Base-by-base conservation (phyloP, 2,797 vertebrate genomes). In the Phrynocephalus forsythii region DNA sequence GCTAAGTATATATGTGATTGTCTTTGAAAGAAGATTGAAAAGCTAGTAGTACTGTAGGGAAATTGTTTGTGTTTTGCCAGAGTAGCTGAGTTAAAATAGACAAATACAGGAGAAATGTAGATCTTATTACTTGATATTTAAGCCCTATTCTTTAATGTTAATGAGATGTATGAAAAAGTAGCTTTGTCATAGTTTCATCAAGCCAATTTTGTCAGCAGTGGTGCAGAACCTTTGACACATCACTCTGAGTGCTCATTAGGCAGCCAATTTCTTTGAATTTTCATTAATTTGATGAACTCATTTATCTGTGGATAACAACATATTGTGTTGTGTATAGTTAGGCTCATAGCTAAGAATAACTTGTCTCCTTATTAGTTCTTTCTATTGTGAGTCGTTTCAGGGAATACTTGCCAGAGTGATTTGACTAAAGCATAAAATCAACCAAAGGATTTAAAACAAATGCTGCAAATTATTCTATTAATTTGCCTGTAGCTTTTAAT, bases 271-370 rank as follows among this genome's bases (percentile, higher is more conserved):
- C 94, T 97, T 96, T 97, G 94, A 96, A 96, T 96, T 96, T 97
- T 98, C 97, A 97, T 98, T 98, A 98, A 97, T 95, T 96, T 98
- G 97, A 98, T 98, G 96, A 98, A 98, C 97, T 98, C 97, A 97
- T 98, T 98, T 97, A 95, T 96, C 98, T 97, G 97, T 95, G 96
- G 95, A 91, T 94, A 95, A 84, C 98, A 98, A 97, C 97, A 97
- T 97, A 93, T 95, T 96, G 95, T 94, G 90, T 44, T 94, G 85
- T 86, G 67, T 38, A 75, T 33, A 79, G 84, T 86, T 13, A 87
- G 60, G 2, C 33, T 88, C 80, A n/a, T 78, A 90, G 82, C 82
- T 79, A 5, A 86, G 52, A 33, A 79, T 85, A 48, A 30, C 68
- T 79, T 26, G 24, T 72, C 80, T 78, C 11, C 26, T 88, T 85